Percentiles rank a stretch among this genome's conserved stretches.
phyloP scores from a whole-genome alignment of 2,888 invertebrate genomes.

The Drosophila anomelani region DNA sequence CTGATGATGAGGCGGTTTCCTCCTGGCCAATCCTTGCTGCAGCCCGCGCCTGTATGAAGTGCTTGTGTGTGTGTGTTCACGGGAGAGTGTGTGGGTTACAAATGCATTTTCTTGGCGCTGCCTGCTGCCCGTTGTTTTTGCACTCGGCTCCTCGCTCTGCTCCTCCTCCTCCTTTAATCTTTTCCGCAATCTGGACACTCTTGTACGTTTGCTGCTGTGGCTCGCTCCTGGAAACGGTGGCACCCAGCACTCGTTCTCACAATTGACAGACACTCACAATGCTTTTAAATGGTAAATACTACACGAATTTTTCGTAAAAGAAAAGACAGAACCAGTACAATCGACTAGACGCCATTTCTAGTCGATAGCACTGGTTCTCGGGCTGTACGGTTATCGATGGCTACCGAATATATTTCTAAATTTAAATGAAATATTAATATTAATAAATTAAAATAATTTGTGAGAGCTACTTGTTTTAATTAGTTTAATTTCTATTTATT shows the following conservation, averaged over 20 bases:
- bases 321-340: conserved; percentile 56
- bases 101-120: conserved; percentile 74
- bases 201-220: conserved; percentile 47
- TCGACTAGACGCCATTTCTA: conserved; percentile 79
- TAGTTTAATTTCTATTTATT: too few relatives aligned
- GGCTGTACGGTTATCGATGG: neutral
- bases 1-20: conserved; percentile 21
- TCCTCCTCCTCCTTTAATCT: conserved; percentile 21
- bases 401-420: neutral
- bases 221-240: conserved; percentile 25
- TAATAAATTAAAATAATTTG: too few relatives aligned
- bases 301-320: conserved; percentile 67
- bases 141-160: conserved; percentile 61
- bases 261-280: conserved; percentile 55
- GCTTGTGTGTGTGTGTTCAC: conserved; percentile 40
- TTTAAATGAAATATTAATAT: too few relatives aligned
- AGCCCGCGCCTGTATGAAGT: conserved; percentile 46
- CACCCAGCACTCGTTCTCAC: conserved; percentile 41
- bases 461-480: too few relatives aligned
- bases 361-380: conserved; percentile 51
- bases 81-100: conserved; percentile 64
- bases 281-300: conserved; percentile 73
- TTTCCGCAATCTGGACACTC: conserved; percentile 49
- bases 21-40: conserved; percentile 49
- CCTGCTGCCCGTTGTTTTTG: conserved; percentile 56